Conservation (phyloP, 2,888 invertebrate genomes). For the Helobdella robusta region DNA sequence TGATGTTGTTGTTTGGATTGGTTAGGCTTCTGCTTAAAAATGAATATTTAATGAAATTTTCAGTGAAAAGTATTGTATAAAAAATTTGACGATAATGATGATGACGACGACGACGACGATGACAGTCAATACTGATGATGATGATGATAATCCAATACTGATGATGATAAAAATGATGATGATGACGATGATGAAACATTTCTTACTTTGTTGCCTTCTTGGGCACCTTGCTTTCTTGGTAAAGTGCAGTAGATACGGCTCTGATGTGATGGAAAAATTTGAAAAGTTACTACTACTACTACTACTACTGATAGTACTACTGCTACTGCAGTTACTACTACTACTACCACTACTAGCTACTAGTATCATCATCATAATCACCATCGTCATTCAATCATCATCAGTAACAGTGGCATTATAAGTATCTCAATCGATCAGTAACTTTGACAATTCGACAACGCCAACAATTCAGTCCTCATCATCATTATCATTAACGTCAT, state of each 20-base stretch:
- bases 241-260: conserved; percentile 12
- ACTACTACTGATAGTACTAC: background rate
- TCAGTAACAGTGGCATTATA: too few species aligned
- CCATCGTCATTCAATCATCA: too few species aligned
- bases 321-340: too few species aligned
- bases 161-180: conserved; percentile 2
- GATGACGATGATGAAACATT: background rate
- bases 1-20: conserved; percentile 13
- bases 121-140: background rate
- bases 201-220: background rate
- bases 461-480: too few species aligned
- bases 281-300: background rate
- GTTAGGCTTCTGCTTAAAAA: too few species aligned
- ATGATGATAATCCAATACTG: too few species aligned
- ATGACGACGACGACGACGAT: background rate
- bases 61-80: too few species aligned
- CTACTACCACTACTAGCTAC: too few species aligned
- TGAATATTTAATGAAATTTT: too few species aligned
- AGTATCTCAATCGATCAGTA: too few species aligned
- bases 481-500: background rate
- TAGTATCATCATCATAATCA: too few species aligned
- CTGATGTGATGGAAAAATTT: background rate
- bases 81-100: background rate
- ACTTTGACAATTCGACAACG: too few species aligned
- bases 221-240: conserved; percentile 5